Conservation (phyloP, 2,113 vertebrate species). For the Engraulis encrasicolus region DNA sequence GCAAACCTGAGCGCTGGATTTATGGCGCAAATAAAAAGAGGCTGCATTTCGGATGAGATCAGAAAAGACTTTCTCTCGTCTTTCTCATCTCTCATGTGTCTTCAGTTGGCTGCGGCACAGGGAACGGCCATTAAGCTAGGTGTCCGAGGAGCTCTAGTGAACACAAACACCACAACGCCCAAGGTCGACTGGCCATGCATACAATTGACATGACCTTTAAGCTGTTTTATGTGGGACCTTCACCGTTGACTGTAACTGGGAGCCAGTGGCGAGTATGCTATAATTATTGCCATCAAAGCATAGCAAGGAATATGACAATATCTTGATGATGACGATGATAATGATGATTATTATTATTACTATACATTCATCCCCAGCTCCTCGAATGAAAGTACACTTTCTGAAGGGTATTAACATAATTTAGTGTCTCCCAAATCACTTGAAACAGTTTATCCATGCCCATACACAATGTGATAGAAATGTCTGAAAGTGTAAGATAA, state of each 20-base stretch:
- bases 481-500: too few relatives aligned
- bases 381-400: too few relatives aligned
- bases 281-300: background rate
- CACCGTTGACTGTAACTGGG: background rate
- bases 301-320: background rate
- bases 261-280: background rate
- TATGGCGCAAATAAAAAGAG: slow-evolving; percentile 59
- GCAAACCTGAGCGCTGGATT: slow-evolving; percentile 56
- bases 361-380: too few relatives aligned
- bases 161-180: slow-evolving; percentile 48
- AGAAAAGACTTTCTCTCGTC: slow-evolving; percentile 40
- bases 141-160: slow-evolving; percentile 52
- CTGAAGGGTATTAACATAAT: too few relatives aligned
- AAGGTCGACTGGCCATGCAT: slow-evolving; percentile 46
- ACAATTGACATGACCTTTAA: slow-evolving; percentile 25
- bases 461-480: too few relatives aligned
- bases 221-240: slow-evolving; percentile 44
- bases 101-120: slow-evolving; percentile 42
- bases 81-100: slow-evolving; percentile 42
- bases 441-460: too few relatives aligned
- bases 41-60: slow-evolving; percentile 40
- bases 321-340: background rate
- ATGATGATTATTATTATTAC: too few relatives aligned
- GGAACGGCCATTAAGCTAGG: slow-evolving; percentile 32
- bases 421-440: too few relatives aligned